Evolutionary conservation across 37 sponge, comb jelly and placozoan genomes (phyloP), one percentile per base, ranked within the genome.

Genomic region (Ianthella basta): DNA sequence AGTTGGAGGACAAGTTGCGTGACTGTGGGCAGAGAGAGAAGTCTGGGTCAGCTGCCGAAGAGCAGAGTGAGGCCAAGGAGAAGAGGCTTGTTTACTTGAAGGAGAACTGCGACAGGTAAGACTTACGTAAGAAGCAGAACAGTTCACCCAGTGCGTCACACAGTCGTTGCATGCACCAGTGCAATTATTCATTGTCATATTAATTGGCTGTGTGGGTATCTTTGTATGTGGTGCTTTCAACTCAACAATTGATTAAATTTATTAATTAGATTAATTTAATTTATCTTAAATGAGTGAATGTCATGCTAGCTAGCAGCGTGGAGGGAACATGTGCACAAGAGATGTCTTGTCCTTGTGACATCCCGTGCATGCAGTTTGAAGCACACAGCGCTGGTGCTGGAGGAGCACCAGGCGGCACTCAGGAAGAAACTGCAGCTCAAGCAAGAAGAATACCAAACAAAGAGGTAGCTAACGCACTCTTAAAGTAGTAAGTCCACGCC

Each of bases 391-490:
- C 35, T 69, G 29, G 33, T 69, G 1, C 35, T 69, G 29, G 70
- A 69, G 34, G 70, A 69, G 35, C 70, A 69, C 34, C 29, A 34
- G 35, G 70, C 70, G 4, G 70, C 34, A 16, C 18, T 30, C 4
- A 69, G 70, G 34, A 69, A 69, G 70, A 69, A 69, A 33, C 29
- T 69, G 29, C 35, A 30, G 18, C 34, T 69, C 33, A 69, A 69
- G 34, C 35, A 69, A 33, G 70, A 69, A 4, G 70, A 69, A 6
- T 69, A 32, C 8, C 29, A 30, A 6, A 30, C 19, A 0, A 69
- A 69, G 34, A 69, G 70, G 70, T 69, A 4, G 4, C 10, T 44
- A 44, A 10, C 50, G 50, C 50, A 10, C 50, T 8, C 50, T 44
- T 44, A 10, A n/a, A n/a, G n/a, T n/a, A n/a, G n/a, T n/a, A n/a